A percentile compares a stretch with the other conserved stretches of the same genome.
phyloP scores from a whole-genome alignment of 2,888 invertebrate species.

The Mechanitis messenoides region DNA sequence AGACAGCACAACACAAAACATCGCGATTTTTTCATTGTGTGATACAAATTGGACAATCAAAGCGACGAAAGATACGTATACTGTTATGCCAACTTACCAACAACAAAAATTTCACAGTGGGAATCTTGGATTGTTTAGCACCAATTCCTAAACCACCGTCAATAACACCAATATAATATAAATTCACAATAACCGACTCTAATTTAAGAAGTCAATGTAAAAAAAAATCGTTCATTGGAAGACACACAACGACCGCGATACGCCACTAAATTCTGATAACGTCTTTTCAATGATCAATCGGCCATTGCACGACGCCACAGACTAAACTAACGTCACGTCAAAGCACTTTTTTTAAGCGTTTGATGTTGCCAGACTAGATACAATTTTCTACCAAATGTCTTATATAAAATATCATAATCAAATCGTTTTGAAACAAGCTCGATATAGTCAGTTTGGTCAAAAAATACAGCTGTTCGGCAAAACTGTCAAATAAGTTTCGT shows the following conservation, averaged over 20 bases:
- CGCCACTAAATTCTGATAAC: conserved; percentile 34
- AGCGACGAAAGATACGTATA: conserved; percentile 23
- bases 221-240: conserved; percentile 36
- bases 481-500: no score
- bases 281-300: conserved; percentile 36
- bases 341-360: background rate
- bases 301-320: conserved; percentile 41
- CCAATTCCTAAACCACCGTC: conserved; percentile 44
- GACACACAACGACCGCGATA: conserved; percentile 35
- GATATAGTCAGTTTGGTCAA: no score
- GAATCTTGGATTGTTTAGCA: conserved; percentile 43
- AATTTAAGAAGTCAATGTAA: conserved; percentile 31
- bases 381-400: conserved; percentile 3
- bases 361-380: background rate
- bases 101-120: conserved; percentile 48
- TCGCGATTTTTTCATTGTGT: conserved; percentile 28
- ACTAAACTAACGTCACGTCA: conserved; percentile 28
- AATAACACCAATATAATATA: conserved; percentile 30
- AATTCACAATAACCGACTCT: conserved; percentile 42
- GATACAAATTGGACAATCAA: conserved; percentile 26
- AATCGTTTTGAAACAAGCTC: no score
- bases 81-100: conserved; percentile 53
- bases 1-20: conserved; percentile 19
- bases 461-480: no score
- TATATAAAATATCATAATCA: no score